phyloP scores from a whole-genome alignment of 1,140 invertebrate species.

The Drosophila nannoptera region DNA sequence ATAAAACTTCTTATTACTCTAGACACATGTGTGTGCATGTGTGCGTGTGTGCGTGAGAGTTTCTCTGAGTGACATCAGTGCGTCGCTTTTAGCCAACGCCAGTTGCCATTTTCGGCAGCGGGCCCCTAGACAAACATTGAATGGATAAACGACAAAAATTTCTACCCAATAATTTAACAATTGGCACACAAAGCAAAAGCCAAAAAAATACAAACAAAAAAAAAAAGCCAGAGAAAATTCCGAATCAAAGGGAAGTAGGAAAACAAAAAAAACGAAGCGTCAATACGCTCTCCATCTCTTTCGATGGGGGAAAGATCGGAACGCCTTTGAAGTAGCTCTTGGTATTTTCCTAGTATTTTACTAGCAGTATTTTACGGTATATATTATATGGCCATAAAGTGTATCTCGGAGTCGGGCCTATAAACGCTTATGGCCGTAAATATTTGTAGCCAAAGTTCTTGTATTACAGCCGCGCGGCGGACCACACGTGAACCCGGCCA shows the following conservation, averaged over 20 bases:
- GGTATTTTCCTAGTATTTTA: no score
- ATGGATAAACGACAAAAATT: constrained; percentile 54
- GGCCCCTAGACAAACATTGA: constrained; percentile 8
- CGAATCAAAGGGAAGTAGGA: not conserved
- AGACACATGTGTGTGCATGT: not conserved
- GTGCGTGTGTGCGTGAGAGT: constrained; percentile 1
- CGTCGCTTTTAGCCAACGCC: constrained; percentile 49
- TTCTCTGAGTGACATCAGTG: constrained; percentile 60
- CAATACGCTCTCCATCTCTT: no score
- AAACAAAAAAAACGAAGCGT: no score
- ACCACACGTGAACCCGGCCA: no score
- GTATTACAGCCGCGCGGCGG: no score
- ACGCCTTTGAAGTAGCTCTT: no score
- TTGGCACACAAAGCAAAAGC: constrained; percentile 53
- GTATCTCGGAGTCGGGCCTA: no score
- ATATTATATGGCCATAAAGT: no score
- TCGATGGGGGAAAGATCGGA: no score
- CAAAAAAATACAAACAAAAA: constrained; percentile 27
- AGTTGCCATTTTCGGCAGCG: constrained; percentile 31
- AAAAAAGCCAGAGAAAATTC: constrained; percentile 22
- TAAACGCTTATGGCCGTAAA: no score
- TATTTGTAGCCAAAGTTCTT: no score
- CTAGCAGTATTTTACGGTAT: no score
- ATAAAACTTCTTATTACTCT: constrained; percentile 45
- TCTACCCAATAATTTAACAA: constrained; percentile 66